A percentile compares a stretch with the other conserved stretches of the same genome.
These are phyloP conservation scores for Dissostichus mawsoni DNA, from an alignment of 2,113 vertebrate species.

Conservation along the genomic window DNA sequence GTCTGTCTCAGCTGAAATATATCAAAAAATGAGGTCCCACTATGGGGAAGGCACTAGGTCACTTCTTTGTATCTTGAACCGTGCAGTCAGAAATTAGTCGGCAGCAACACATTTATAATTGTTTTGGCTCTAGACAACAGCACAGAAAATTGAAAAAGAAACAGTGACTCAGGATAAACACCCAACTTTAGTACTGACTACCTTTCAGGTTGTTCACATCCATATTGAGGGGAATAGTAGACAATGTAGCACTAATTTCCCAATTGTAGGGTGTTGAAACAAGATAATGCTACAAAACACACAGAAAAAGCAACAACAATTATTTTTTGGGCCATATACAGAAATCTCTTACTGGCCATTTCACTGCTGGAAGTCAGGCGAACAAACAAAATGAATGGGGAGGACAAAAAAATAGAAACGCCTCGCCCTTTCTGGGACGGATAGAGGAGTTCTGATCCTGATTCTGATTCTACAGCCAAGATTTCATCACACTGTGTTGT, in stretches of 20 bases:
- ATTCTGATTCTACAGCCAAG: background rate
- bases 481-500: background rate
- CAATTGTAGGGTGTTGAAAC: background rate
- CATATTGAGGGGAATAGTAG: background rate
- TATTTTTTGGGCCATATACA: background rate
- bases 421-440: too few species aligned
- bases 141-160: background rate
- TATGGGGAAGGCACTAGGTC: background rate
- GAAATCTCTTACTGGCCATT: background rate
- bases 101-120: slow-evolving; percentile 14
- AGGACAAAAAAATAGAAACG: background rate
- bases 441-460: too few species aligned
- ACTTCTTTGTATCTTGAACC: background rate
- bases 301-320: background rate
- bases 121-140: background rate
- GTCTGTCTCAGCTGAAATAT: slow-evolving; percentile 5
- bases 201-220: background rate
- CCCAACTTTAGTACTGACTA: slow-evolving; percentile 9
- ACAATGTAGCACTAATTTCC: background rate
- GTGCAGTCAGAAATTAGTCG: background rate
- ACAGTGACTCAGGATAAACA: background rate
- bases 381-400: background rate
- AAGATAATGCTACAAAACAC: background rate
- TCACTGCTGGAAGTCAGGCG: background rate
- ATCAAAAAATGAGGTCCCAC: background rate